Percentiles rank a stretch among this genome's conserved stretches.
Conservation (phyloP, 2,888 invertebrate species). For the Embidobia sp. region DNA sequence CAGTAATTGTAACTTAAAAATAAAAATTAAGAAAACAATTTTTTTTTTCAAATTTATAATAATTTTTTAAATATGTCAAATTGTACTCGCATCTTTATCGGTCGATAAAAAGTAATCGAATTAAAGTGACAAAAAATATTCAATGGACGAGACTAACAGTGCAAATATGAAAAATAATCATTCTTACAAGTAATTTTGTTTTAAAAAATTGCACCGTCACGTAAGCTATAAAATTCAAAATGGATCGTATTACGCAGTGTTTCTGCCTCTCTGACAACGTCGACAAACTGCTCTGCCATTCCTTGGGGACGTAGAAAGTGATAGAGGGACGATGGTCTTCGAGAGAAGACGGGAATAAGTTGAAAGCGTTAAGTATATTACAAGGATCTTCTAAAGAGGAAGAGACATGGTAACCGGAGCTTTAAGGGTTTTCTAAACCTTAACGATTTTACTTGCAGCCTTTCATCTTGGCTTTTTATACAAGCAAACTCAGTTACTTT, state of each 20-base stretch:
- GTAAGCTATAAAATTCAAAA: slow-evolving; percentile 26
- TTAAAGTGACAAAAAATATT: too few species aligned
- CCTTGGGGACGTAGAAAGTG: slow-evolving; percentile 49
- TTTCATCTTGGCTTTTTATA: slow-evolving; percentile 48
- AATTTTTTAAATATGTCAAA: too few species aligned
- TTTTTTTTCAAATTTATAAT: too few species aligned
- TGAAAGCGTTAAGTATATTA: slow-evolving; percentile 63
- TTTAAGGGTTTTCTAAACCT: slow-evolving; percentile 63
- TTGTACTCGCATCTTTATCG: too few species aligned
- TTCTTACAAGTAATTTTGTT: slow-evolving; percentile 1
- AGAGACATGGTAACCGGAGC: slow-evolving; percentile 58
- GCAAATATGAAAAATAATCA: too few species aligned
- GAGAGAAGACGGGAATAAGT: slow-evolving; percentile 60
- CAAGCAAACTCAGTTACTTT: slow-evolving; percentile 33
- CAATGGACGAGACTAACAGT: too few species aligned
- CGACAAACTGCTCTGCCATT: slow-evolving; percentile 49
- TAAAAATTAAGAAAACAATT: too few species aligned
- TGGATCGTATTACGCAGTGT: slow-evolving; percentile 47
- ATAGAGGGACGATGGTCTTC: slow-evolving; percentile 59
- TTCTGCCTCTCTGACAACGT: slow-evolving; percentile 47
- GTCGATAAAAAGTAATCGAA: too few species aligned
- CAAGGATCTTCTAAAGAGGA: slow-evolving; percentile 50
- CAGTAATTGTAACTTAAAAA: too few species aligned
- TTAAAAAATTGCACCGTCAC: slow-evolving; percentile 34
- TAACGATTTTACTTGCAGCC: slow-evolving; percentile 54